Evolutionary conservation across 92 coral and sea anemone genomes (phyloP), one percentile per base, ranked within the genome.

Genomic region (Pocillopora grandis): DNA sequence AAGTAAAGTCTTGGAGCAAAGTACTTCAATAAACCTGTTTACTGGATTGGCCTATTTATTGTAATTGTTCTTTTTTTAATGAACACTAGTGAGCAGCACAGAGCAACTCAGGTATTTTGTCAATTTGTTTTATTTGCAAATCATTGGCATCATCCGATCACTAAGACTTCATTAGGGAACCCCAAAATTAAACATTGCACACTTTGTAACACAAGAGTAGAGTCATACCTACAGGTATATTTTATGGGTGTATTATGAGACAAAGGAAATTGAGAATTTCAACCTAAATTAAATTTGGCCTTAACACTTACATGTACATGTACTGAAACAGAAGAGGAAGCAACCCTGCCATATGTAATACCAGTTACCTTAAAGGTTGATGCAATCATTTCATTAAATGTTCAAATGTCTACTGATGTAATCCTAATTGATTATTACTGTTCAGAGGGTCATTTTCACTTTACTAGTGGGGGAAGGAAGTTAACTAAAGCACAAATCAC

Each of bases 401-500:
- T 87, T 85, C 58, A 80, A 86, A 66, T 63, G 61, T 66, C 73
- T 65, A 63, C 73, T 77, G 81, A 62, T 78, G 72, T 18, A 78
- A 64, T 63, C 36, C 62, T 78, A 78, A 37, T 63, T 15, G 62
- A 62, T 65, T 52, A 9, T 42, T 66, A 49, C 20, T 19, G 72
- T 84, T 75, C 66, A 76, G 75, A 84, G 77, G 49, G 75, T 75
- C 73, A 37, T 84, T 16, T 84, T 84, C 67, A 84, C 76, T 76
- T 76, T 48, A 76, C 58, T 84, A 84, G 63, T 42, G 93, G 84
- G 20, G 85, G 87, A 48, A 66, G 83, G 71, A 87, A 88, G 81
- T 87, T 90, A 71, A 87, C 73, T 59, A 90, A 77, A 74, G 91
- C 91, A 81, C 83, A 77, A 64, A 90, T 62, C 21, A 89, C 87